phyloP scores from a whole-genome alignment of 37 sponge, comb jelly and placozoan genomes.

The Eunapius fragilis region DNA sequence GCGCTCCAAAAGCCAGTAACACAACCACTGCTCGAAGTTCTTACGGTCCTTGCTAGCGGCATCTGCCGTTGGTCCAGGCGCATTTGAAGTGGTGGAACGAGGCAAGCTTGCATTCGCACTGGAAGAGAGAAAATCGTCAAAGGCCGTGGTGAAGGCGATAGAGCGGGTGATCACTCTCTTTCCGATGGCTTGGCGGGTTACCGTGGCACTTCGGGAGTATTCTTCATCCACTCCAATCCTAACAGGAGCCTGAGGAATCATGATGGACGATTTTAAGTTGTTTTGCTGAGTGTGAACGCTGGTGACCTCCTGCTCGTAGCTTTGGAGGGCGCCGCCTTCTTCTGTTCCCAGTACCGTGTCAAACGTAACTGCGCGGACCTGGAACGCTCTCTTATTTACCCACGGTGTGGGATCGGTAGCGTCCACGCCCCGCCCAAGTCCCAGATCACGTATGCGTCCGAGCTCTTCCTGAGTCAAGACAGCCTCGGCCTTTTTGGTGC shows the following conservation, averaged over 20 bases:
- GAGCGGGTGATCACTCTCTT: slow-evolving; percentile 43
- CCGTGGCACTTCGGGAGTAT: slow-evolving; percentile 17
- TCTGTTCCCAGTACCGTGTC: slow-evolving; percentile 48
- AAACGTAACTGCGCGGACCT: slow-evolving; percentile 22
- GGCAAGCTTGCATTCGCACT: background rate
- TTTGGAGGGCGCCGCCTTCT: slow-evolving; percentile 59
- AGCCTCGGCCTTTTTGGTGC: background rate
- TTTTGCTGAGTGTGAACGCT: slow-evolving; percentile 42
- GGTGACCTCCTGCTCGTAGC: slow-evolving; percentile 40
- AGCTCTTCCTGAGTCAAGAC: slow-evolving; percentile 12
- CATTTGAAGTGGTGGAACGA: background rate
- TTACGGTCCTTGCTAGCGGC: too few species aligned
- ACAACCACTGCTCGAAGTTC: slow-evolving; percentile 40
- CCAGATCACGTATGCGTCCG: slow-evolving; percentile 44
- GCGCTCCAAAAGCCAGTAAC: slow-evolving; percentile 48
- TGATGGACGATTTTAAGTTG: slow-evolving; percentile 22
- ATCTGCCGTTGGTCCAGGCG: background rate
- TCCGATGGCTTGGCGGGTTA: slow-evolving; percentile 37
- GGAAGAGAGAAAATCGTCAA: slow-evolving; percentile 29
- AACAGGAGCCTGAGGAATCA: slow-evolving; percentile 23
- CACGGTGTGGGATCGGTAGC: slow-evolving; percentile 60
- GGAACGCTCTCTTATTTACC: slow-evolving; percentile 69
- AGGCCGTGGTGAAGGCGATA: slow-evolving; percentile 43
- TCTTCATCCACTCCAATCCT: slow-evolving; percentile 50
- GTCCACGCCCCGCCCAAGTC: slow-evolving; percentile 72